These are phyloP conservation scores for Sialis fuliginosa DNA, from an alignment of 2,888 invertebrate genomes.

Conservation along the genomic window DNA sequence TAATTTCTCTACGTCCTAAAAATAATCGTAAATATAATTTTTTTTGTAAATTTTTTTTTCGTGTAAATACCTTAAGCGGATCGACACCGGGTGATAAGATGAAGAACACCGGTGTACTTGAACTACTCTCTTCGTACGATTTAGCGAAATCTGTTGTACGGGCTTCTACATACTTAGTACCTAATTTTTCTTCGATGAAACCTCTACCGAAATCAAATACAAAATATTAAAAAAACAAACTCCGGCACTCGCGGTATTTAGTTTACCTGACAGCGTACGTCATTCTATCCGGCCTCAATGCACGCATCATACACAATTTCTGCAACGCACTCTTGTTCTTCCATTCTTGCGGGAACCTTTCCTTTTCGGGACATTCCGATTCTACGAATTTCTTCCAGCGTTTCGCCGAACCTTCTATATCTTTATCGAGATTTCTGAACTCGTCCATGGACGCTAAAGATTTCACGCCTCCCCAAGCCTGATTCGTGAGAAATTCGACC, in stretches of 20 bases:
- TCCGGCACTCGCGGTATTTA: not conserved
- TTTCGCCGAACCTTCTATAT: constrained; percentile 80
- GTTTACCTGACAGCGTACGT: constrained; percentile 66
- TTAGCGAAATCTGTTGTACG: constrained; percentile 65
- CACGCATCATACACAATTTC: constrained; percentile 80
- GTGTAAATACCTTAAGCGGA: constrained; percentile 55
- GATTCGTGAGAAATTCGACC: constrained; percentile 64
- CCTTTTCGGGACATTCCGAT: constrained; percentile 81
- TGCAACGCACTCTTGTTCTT: constrained; percentile 76
- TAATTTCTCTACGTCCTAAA: constrained; percentile 66
- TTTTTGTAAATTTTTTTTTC: not conserved
- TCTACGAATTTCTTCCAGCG: constrained; percentile 88
- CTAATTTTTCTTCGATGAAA: constrained; percentile 81
- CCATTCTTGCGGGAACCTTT: constrained; percentile 92
- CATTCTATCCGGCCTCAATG: constrained; percentile 84
- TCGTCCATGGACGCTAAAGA: constrained; percentile 58
- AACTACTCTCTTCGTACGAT: constrained; percentile 71
- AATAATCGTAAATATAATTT: not conserved
- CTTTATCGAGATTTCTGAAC: constrained; percentile 71
- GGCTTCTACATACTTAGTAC: constrained; percentile 63
- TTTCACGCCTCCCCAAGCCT: constrained; percentile 69
- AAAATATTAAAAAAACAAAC: not conserved
- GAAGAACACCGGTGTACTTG: constrained; percentile 79
- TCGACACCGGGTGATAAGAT: constrained; percentile 90
- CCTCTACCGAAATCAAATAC: constrained; percentile 25